Evolutionary conservation across 1,140 invertebrate genomes (phyloP), one percentile per base, ranked within the genome.

Genomic region (Meloidogyne hapla): DNA sequence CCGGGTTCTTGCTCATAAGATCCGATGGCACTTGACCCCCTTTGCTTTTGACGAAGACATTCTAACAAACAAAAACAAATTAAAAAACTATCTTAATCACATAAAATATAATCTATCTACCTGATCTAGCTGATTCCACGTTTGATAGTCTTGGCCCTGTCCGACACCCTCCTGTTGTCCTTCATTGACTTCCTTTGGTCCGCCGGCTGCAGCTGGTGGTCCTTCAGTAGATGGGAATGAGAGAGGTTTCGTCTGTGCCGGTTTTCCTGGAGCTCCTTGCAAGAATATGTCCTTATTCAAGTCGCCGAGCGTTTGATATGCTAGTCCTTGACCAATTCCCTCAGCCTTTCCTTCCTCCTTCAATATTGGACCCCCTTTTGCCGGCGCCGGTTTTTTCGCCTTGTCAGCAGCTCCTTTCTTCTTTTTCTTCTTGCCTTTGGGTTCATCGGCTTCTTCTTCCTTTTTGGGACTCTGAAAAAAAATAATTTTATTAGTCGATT

Each of bases 391-490:
- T 56, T 56, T 56, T 13, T 56, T 56, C n/a, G 48, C 18, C 18
- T 56, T 56, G n/a, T 56, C 48, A 56, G 5, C 48, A n/a, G 48
- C 18, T 6, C 48, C 48, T 21, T 56, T 56, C 48, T 56, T 56
- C 48, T 56, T 56, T 56, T 56, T 56, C n/a, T 56, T 56, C 48
- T 56, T 56, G 48, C 48, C 48, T 56, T 56, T 56, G 48, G 48
- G n/a, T n/a, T 56, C 48, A 56, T 56, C 48, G n/a, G 48, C 48
- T 56, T 56, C 48, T 21, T 56, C 48, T 1, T 56, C 65, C 21
- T 33, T 21, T 67, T 67, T 67, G 5, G 21, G 21, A 56, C 18
- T n/a, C 48, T 56, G 6, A n/a, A n/a, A 56, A 56, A 56, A 56
- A 6, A 1, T 6, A n/a, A n/a, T 56, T 56, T 8, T n/a, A n/a